A percentile compares a stretch with the other conserved stretches of the same genome.
phyloP scores from a whole-genome alignment of 2,888 invertebrate species.

The Pantelozetes paolii region DNA sequence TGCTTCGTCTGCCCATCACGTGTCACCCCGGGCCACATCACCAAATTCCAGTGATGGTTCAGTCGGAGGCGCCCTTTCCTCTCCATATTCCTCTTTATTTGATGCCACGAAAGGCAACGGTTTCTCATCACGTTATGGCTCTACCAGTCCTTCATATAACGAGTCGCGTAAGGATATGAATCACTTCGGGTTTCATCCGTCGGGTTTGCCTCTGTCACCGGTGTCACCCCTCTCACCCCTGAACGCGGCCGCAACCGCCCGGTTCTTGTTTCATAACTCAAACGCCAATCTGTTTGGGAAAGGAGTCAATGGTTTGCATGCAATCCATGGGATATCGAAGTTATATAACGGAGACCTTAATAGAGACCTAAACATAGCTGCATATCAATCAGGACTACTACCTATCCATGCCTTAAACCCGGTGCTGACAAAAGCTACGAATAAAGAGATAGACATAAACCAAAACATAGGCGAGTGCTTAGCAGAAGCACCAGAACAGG shows the following conservation, averaged over 20 bases:
- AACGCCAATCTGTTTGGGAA: conserved; percentile 37
- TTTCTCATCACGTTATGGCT: conserved; percentile 39
- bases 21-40: conserved; percentile 34
- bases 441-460: conserved; percentile 41
- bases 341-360: conserved; percentile 30
- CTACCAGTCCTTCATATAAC: conserved; percentile 43
- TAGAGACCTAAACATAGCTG: background rate
- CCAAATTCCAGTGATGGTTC: conserved; percentile 37
- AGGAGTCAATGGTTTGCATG: conserved; percentile 38
- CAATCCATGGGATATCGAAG: conserved; percentile 30
- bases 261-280: conserved; percentile 46
- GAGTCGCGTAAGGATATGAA: conserved; percentile 41
- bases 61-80: conserved; percentile 32
- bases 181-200: conserved; percentile 36
- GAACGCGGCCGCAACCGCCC: conserved; percentile 44
- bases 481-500: conserved; percentile 49
- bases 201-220: conserved; percentile 48
- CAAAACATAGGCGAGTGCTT: conserved; percentile 32
- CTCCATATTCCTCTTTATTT: conserved; percentile 35
- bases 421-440: conserved; percentile 37
- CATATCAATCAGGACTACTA: conserved; percentile 23
- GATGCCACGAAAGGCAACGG: conserved; percentile 33
- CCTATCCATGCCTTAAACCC: conserved; percentile 34
- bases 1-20: conserved; percentile 39
- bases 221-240: conserved; percentile 49